Percentiles rank a stretch among this genome's conserved stretches.
These are phyloP conservation scores for Euphydryas editha DNA, from an alignment of 2,888 invertebrate species.

Conservation along the genomic window DNA sequence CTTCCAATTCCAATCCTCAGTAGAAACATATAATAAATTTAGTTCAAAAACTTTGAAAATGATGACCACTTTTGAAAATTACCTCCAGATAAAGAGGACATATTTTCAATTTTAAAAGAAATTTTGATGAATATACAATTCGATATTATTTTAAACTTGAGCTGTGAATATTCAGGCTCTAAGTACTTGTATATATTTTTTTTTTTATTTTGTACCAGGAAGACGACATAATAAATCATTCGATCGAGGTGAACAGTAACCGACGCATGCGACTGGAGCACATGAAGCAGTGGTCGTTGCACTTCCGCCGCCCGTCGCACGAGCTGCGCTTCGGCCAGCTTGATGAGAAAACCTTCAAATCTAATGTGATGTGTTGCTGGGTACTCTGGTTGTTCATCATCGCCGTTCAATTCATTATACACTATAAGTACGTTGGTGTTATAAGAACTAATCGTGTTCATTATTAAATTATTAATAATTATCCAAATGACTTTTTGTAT, in stretches of 20 bases:
- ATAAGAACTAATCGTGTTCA: too few relatives aligned
- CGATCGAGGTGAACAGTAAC: slow-evolving; percentile 95
- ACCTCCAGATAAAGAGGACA: too few relatives aligned
- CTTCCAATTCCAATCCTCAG: too few relatives aligned
- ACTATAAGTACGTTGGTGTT: slow-evolving; percentile 87
- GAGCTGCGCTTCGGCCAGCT: slow-evolving; percentile 94
- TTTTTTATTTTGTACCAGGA: slow-evolving; percentile 74
- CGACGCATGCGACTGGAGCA: slow-evolving; percentile 94
- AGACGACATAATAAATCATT: slow-evolving; percentile 92
- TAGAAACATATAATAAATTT: too few relatives aligned
- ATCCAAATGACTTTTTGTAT: too few relatives aligned
- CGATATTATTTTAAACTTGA: too few relatives aligned
- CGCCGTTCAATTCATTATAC: slow-evolving; percentile 89
- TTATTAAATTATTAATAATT: too few relatives aligned
- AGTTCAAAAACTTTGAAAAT: too few relatives aligned
- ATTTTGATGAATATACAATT: too few relatives aligned
- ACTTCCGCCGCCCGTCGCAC: slow-evolving; percentile 91
- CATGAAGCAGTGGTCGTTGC: slow-evolving; percentile 93
- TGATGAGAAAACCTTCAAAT: slow-evolving; percentile 96
- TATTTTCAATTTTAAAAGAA: too few relatives aligned
- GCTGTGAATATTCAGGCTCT: background rate
- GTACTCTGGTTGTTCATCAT: slow-evolving; percentile 95
- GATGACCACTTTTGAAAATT: too few relatives aligned
- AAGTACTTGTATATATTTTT: too few relatives aligned
- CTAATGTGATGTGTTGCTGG: slow-evolving; percentile 96